Conservation (phyloP, 2,113 vertebrate species). For the Ceuthmochares aereus region DNA sequence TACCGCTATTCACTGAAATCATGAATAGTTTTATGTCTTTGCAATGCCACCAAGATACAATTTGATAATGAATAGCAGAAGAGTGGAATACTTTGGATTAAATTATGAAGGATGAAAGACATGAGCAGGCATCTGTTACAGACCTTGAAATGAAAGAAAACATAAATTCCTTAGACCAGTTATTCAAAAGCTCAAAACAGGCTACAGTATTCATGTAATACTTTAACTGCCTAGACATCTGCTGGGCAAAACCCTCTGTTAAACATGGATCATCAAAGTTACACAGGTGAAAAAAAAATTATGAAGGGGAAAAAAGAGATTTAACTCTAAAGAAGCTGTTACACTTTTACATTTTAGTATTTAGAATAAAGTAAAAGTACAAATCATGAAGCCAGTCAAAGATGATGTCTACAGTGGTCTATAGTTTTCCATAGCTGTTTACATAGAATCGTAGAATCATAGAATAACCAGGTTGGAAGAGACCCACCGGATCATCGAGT, state of each 20-base stretch:
- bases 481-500: too few relatives aligned
- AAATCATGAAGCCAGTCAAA: neutral
- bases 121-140: neutral
- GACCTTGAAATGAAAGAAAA: neutral
- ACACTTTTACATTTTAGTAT: neutral
- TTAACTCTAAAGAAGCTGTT: neutral
- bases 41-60: neutral
- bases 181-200: neutral
- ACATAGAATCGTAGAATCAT: too few relatives aligned
- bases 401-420: neutral
- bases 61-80: constrained; percentile 25
- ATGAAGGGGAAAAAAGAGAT: neutral
- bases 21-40: neutral
- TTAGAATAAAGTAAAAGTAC: neutral
- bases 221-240: neutral
- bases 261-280: neutral
- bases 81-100: constrained; percentile 14
- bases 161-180: neutral
- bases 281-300: neutral
- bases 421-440: neutral
- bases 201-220: neutral
- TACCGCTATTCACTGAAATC: neutral
- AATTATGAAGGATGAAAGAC: constrained; percentile 12
- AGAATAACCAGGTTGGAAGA: too few relatives aligned
- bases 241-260: neutral